phyloP scores from a whole-genome alignment of 1,140 invertebrate species.

The Bradysia coprophila region DNA sequence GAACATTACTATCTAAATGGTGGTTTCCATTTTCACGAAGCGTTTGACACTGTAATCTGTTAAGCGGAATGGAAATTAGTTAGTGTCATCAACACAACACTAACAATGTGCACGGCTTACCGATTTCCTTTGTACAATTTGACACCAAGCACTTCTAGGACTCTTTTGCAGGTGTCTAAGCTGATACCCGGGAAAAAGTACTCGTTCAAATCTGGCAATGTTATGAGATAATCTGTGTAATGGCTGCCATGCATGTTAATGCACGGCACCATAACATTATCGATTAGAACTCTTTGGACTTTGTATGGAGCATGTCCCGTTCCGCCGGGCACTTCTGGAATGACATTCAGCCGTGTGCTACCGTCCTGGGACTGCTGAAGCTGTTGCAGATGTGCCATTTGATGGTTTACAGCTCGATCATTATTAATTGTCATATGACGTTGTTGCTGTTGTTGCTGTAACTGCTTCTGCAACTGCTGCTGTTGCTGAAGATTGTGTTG shows the following conservation, averaged over 20 bases:
- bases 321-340: constrained; percentile 13
- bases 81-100: too few species aligned
- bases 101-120: too few species aligned
- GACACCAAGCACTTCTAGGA: constrained; percentile 57
- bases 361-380: constrained; percentile 5
- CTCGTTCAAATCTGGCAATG: constrained; percentile 57
- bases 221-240: constrained; percentile 61
- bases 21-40: constrained; percentile 53
- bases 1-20: constrained; percentile 39
- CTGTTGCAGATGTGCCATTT: constrained; percentile 16
- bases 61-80: background rate
- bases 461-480: constrained; percentile 14
- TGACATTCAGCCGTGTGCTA: constrained; percentile 10
- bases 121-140: constrained; percentile 63
- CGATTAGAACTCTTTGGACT: constrained; percentile 51
- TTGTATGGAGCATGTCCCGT: constrained; percentile 23
- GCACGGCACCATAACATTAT: constrained; percentile 61
- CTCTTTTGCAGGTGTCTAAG: constrained; percentile 50
- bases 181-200: constrained; percentile 60
- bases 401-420: constrained; percentile 24
- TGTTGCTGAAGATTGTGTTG: constrained; percentile 9
- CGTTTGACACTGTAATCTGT: constrained; percentile 55
- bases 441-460: constrained; percentile 8
- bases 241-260: constrained; percentile 73
- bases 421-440: constrained; percentile 10